Conservation (phyloP, 1,140 invertebrate genomes). For the Drosophila novamexicana region DNA sequence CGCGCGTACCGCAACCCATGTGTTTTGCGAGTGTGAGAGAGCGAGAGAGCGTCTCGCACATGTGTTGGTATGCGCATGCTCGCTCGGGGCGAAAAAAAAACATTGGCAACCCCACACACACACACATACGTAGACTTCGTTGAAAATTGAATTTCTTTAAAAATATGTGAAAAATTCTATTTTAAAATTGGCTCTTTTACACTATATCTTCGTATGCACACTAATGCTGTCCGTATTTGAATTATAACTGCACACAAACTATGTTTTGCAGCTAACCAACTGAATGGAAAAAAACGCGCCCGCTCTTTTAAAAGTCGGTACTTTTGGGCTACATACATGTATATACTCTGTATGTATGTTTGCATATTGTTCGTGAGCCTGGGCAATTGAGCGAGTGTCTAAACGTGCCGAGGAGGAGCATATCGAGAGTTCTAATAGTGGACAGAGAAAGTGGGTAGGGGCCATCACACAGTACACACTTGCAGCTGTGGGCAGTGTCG, state of each 20-base stretch:
- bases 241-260: slow-evolving; percentile 46
- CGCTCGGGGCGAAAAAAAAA: slow-evolving; percentile 59
- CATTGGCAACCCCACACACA: slow-evolving; percentile 57
- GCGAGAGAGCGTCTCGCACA: slow-evolving; percentile 34
- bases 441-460: slow-evolving; percentile 12
- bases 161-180: slow-evolving; percentile 60
- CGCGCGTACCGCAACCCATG: slow-evolving; percentile 31
- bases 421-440: slow-evolving; percentile 31
- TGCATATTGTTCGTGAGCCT: slow-evolving; percentile 26
- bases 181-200: slow-evolving; percentile 54
- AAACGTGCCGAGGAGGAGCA: slow-evolving; percentile 17
- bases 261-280: slow-evolving; percentile 11
- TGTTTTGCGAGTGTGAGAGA: slow-evolving; percentile 38
- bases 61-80: slow-evolving; percentile 71
- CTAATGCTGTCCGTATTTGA: slow-evolving; percentile 8
- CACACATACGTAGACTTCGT: slow-evolving; percentile 25
- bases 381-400: slow-evolving; percentile 26
- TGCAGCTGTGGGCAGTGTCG: slow-evolving; percentile 47
- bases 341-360: not conserved
- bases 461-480: slow-evolving; percentile 37
- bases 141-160: slow-evolving; percentile 68
- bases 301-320: slow-evolving; percentile 44
- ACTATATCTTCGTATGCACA: slow-evolving; percentile 18
- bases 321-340: slow-evolving; percentile 11
- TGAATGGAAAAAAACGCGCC: slow-evolving; percentile 41